phyloP scores from a whole-genome alignment of 1,140 invertebrate genomes.

The Listronotus bonariensis region DNA sequence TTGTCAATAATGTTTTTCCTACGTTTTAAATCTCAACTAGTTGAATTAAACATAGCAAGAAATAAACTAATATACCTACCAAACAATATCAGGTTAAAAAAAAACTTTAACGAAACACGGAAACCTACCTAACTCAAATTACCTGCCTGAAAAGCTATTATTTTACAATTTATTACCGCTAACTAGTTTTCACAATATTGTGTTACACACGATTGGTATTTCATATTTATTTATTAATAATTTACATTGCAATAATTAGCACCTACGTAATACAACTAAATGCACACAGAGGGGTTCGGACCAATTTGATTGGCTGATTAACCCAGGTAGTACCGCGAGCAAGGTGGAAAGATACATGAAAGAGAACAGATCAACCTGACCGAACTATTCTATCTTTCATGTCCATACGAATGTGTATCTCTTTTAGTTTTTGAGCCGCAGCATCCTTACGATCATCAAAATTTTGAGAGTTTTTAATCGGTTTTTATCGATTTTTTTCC shows the following conservation, averaged over 20 bases:
- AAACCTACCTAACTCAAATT: conserved; percentile 17
- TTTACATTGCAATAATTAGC: conserved; percentile 30
- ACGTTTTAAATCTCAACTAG: too few species aligned
- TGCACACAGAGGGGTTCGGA: conserved; percentile 16
- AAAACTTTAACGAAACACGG: conserved; percentile 4
- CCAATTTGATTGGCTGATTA: conserved; percentile 18
- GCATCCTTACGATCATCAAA: conserved; percentile 9
- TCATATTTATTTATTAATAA: conserved; percentile 34
- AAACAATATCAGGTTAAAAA: neutral
- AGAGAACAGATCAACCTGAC: conserved; percentile 32
- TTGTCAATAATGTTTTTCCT: too few species aligned
- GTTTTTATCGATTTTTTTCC: conserved; percentile 1
- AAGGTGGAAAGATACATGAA: conserved; percentile 23
- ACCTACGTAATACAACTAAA: conserved; percentile 19
- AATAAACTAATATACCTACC: too few species aligned
- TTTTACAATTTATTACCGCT: conserved; percentile 22
- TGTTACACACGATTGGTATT: conserved; percentile 28
- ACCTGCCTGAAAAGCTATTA: conserved; percentile 10
- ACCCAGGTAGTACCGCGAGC: conserved; percentile 17
- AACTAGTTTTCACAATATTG: conserved; percentile 34
- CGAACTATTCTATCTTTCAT: conserved; percentile 22
- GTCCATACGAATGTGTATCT: conserved; percentile 26
- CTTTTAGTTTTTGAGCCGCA: conserved; percentile 27
- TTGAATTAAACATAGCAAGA: too few species aligned
- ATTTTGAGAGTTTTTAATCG: neutral